phyloP scores from a whole-genome alignment of 2,113 vertebrate genomes.

The Embiotoca jacksoni region DNA sequence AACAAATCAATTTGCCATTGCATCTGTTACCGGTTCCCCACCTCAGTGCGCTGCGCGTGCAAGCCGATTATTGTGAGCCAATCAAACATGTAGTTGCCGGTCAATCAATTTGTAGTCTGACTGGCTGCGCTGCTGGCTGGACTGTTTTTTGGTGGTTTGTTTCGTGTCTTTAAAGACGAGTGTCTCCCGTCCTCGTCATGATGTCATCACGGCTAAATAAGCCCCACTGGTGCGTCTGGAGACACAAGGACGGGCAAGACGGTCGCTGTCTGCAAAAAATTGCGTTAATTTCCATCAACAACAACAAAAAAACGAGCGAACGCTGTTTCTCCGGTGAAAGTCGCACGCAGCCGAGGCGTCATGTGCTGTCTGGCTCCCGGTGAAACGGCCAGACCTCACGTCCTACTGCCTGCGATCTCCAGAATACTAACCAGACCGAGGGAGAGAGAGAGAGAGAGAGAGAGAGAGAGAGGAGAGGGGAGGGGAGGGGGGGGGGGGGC shows the following conservation, averaged over 20 bases:
- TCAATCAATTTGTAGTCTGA: slow-evolving; percentile 54
- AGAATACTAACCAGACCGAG: slow-evolving; percentile 79
- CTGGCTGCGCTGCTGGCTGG: neutral
- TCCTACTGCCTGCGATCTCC: slow-evolving; percentile 74
- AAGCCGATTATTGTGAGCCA: slow-evolving; percentile 40
- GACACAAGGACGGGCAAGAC: slow-evolving; percentile 54
- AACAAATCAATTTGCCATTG: slow-evolving; percentile 74
- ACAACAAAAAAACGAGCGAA: slow-evolving; percentile 5
- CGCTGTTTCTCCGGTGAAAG: slow-evolving; percentile 54
- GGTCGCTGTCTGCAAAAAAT: slow-evolving; percentile 36
- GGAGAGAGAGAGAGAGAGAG: neutral
- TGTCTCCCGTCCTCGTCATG: slow-evolving; percentile 63
- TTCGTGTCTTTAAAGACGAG: slow-evolving; percentile 39
- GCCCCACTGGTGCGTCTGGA: slow-evolving; percentile 61
- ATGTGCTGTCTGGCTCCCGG: slow-evolving; percentile 74
- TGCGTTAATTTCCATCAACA: slow-evolving; percentile 35
- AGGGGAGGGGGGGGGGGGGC: neutral
- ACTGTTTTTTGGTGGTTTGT: slow-evolving; percentile 19
- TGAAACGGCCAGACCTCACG: slow-evolving; percentile 79
- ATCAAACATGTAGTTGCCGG: slow-evolving; percentile 48
- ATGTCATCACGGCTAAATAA: slow-evolving; percentile 74
- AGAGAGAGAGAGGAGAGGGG: neutral
- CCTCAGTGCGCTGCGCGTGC: slow-evolving; percentile 40
- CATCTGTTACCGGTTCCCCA: slow-evolving; percentile 56
- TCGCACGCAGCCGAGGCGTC: slow-evolving; percentile 71